A percentile compares a stretch with the other conserved stretches of the same genome.
These are phyloP conservation scores for Stenodera caucasica DNA, from an alignment of 2,888 invertebrate species.

Conservation along the genomic window DNA sequence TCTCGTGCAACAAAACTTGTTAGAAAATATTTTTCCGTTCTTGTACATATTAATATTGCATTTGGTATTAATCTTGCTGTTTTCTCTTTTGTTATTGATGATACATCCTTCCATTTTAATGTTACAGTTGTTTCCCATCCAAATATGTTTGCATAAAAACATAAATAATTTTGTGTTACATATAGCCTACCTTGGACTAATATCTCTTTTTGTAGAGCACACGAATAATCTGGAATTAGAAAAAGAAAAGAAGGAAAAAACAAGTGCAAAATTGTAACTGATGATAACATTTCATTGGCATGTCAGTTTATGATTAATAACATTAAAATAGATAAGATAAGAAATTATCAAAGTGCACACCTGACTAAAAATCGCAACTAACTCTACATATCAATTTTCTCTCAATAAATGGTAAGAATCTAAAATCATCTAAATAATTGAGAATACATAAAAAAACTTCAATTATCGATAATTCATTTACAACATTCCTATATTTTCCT, in stretches of 20 bases:
- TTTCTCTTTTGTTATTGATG: constrained; percentile 92
- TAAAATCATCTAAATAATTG: too few relatives aligned
- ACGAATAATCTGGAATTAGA: constrained; percentile 83
- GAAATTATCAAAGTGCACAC: too few relatives aligned
- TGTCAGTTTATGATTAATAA: too few relatives aligned
- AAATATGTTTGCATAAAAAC: constrained; percentile 98
- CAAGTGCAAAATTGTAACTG: not conserved
- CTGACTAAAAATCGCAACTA: too few relatives aligned
- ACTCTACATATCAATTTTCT: too few relatives aligned
- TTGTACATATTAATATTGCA: constrained; percentile 85
- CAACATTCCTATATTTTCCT: too few relatives aligned
- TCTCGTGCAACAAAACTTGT: constrained; percentile 94
- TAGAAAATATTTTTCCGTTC: constrained; percentile 84
- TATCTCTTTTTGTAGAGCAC: constrained; percentile 95
- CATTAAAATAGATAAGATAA: too few relatives aligned
- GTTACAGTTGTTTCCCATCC: constrained; percentile 91
- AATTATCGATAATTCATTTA: too few relatives aligned
- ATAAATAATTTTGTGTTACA: constrained; percentile 92
- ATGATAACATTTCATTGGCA: not conserved
- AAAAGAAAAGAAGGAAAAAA: not conserved
- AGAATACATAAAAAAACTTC: too few relatives aligned
- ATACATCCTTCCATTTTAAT: constrained; percentile 87
- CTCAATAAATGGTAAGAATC: too few relatives aligned
- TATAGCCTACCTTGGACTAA: constrained; percentile 94
- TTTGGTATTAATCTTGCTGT: constrained; percentile 94